Conservation (phyloP, 2,888 invertebrate species). For the Leptinotarsa rubiginosa region DNA sequence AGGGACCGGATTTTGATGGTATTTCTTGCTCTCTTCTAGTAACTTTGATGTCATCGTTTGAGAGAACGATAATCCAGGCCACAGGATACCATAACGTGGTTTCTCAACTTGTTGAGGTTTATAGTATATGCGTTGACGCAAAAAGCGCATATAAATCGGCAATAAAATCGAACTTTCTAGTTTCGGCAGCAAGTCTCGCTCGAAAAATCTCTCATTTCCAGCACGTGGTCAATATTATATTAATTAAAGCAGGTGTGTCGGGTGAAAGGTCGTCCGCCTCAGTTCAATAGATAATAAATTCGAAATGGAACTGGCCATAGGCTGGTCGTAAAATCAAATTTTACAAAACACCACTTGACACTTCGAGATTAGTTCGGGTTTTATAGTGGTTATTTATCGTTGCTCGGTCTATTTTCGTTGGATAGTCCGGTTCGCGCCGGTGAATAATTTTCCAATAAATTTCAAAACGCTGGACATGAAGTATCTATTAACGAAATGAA, state of each 20-base stretch:
- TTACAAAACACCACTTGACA: slow-evolving; percentile 43
- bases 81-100: background rate
- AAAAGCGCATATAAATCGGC: slow-evolving; percentile 47
- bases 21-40: no score
- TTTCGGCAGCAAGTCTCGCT: slow-evolving; percentile 46
- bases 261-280: slow-evolving; percentile 54
- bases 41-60: no score
- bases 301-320: slow-evolving; percentile 43
- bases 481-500: slow-evolving; percentile 41
- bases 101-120: background rate
- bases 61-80: no score
- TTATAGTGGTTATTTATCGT: slow-evolving; percentile 41
- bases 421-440: slow-evolving; percentile 26
- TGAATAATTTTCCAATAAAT: slow-evolving; percentile 41
- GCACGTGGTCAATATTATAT: slow-evolving; percentile 60
- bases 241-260: slow-evolving; percentile 60
- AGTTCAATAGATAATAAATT: slow-evolving; percentile 50
- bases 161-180: slow-evolving; percentile 45
- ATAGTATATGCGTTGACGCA: slow-evolving; percentile 9
- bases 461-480: slow-evolving; percentile 35
- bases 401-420: slow-evolving; percentile 39
- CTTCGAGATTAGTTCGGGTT: slow-evolving; percentile 43
- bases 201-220: slow-evolving; percentile 55
- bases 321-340: slow-evolving; percentile 44
- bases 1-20: no score